phyloP scores from a whole-genome alignment of 2,113 vertebrate species.

The Corythoichthys intestinalis region DNA sequence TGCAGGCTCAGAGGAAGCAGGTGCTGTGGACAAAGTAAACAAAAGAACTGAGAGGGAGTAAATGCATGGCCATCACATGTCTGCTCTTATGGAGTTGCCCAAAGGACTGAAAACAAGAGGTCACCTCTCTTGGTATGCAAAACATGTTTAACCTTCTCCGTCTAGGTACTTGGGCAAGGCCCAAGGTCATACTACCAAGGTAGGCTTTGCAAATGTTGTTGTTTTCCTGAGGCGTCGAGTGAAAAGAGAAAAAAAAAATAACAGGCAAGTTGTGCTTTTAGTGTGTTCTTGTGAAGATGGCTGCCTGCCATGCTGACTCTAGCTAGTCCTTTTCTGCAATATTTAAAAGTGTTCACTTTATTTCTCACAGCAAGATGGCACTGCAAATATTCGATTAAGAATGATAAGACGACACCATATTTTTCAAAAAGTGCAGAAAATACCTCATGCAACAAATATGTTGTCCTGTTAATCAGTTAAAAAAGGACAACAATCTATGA shows the following conservation, averaged over 20 bases:
- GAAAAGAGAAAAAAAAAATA: conserved; percentile 35
- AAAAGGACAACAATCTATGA: neutral
- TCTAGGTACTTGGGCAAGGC: conserved; percentile 32
- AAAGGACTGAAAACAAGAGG: conserved; percentile 44
- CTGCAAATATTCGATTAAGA: neutral
- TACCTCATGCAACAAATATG: neutral
- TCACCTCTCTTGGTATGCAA: conserved; percentile 55
- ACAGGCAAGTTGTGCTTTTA: conserved; percentile 37
- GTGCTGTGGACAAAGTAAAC: conserved; percentile 55
- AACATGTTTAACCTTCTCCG: conserved; percentile 43
- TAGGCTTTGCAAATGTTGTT: conserved; percentile 48
- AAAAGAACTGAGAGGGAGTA: conserved; percentile 44
- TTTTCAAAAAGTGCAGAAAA: neutral
- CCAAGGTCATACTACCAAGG: conserved; percentile 54
- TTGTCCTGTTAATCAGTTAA: neutral
- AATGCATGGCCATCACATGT: conserved; percentile 24
- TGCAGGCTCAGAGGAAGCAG: conserved; percentile 58
- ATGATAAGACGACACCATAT: neutral
- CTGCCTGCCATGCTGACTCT: conserved; percentile 37
- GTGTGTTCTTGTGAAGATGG: conserved; percentile 28
- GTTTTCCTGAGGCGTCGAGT: conserved; percentile 29
- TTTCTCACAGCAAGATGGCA: conserved; percentile 8
- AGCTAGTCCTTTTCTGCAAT: conserved; percentile 31
- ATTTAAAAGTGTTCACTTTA: conserved; percentile 31
- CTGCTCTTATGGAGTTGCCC: conserved; percentile 47